Evolutionary conservation across 2,113 vertebrate genomes (phyloP).

Genomic region (Passer domesticus): DNA sequence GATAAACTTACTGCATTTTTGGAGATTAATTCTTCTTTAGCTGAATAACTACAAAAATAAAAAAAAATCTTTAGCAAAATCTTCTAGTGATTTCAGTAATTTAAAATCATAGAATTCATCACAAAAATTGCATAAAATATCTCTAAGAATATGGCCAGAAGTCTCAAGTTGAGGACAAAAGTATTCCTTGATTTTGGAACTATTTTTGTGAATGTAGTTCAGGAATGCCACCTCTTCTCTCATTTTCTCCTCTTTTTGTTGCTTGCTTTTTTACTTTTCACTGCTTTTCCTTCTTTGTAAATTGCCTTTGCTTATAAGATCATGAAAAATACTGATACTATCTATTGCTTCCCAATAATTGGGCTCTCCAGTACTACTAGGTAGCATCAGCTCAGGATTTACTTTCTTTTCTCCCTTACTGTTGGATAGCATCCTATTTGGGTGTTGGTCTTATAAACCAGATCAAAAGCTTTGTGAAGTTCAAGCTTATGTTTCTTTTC

Average conservation of each 20-base stretch:
- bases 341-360: not conserved
- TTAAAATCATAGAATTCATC: not conserved
- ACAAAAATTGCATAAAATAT: not conserved
- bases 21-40: not conserved
- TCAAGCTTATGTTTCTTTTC: not conserved
- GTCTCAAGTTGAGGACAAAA: not conserved
- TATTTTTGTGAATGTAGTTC: not conserved
- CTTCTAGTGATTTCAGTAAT: not conserved
- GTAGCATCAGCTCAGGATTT: not conserved
- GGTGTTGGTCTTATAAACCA: not conserved
- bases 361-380: not conserved
- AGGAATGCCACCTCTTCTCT: not conserved
- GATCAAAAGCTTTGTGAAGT: not conserved
- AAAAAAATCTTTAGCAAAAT: not conserved
- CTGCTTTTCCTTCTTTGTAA: not conserved
- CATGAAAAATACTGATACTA: not conserved
- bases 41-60: not conserved
- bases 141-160: not conserved
- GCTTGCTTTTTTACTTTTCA: not conserved
- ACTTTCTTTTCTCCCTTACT: not conserved
- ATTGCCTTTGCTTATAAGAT: not conserved
- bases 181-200: not conserved
- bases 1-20: not conserved
- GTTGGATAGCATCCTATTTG: not conserved
- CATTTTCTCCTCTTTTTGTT: not conserved